phyloP scores from a whole-genome alignment of 2,797 vertebrate genomes.

The Babyrousa celebensis region DNA sequence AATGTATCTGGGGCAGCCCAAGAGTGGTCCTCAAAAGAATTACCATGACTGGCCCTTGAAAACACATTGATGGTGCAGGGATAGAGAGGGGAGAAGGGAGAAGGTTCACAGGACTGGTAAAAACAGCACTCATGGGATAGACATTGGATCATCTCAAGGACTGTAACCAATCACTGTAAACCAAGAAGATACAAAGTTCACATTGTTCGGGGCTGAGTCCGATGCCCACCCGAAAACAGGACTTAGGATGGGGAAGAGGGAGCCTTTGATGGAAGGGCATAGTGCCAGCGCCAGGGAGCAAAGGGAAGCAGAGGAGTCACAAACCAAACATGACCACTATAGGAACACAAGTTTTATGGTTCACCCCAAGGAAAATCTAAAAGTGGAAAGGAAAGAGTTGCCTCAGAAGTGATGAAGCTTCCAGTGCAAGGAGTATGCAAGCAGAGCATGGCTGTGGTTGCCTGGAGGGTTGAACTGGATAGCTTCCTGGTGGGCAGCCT shows the following conservation, averaged over 20 bases:
- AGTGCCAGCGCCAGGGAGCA: not conserved
- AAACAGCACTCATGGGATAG: not conserved
- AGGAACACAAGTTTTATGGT: not conserved
- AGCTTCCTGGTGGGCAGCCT: not conserved
- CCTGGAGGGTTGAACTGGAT: not conserved
- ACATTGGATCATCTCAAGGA: too few species aligned
- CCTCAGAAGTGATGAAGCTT: too few species aligned
- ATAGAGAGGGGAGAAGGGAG: not conserved
- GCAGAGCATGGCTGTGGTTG: not conserved
- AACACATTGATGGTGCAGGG: not conserved
- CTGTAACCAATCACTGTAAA: too few species aligned
- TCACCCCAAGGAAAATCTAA: not conserved
- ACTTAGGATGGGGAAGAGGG: not conserved
- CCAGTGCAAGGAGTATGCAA: not conserved
- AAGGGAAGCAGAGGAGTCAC: fast-evolving
- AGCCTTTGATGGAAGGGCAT: fast-evolving
- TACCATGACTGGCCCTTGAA: not conserved
- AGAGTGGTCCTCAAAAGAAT: not conserved
- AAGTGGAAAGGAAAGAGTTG: not conserved
- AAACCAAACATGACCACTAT: fast-evolving
- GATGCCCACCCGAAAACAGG: not conserved
- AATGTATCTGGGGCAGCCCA: not conserved
- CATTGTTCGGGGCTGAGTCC: not conserved
- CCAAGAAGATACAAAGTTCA: not conserved
- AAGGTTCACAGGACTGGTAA: not conserved